These are phyloP conservation scores for Hypomecis atomaria DNA, from an alignment of 2,888 invertebrate genomes.

Conservation along the genomic window DNA sequence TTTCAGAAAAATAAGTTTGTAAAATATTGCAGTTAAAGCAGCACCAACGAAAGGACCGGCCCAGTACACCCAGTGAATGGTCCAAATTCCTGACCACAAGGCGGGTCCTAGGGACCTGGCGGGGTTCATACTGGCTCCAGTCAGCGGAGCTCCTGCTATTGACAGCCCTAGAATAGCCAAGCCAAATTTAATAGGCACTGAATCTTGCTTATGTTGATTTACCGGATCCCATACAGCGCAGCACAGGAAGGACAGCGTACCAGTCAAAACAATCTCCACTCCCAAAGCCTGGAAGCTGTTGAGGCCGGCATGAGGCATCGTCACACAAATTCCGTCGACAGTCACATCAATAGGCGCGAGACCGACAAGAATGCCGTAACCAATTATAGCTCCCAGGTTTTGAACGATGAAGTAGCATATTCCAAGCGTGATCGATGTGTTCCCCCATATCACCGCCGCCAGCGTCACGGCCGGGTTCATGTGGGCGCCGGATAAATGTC, in stretches of 20 bases:
- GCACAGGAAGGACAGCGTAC: slow-evolving; percentile 86
- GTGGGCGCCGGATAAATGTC: slow-evolving; percentile 91
- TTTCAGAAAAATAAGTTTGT: slow-evolving; percentile 60
- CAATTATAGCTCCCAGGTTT: slow-evolving; percentile 87
- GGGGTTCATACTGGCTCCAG: slow-evolving; percentile 90
- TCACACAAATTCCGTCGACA: slow-evolving; percentile 85
- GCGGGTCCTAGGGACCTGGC: slow-evolving; percentile 90
- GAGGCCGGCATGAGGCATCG: slow-evolving; percentile 80
- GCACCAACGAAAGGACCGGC: slow-evolving; percentile 83
- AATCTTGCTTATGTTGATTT: slow-evolving; percentile 86
- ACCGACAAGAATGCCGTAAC: slow-evolving; percentile 86
- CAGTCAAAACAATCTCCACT: slow-evolving; percentile 87
- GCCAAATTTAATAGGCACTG: slow-evolving; percentile 87
- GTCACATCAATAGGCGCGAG: slow-evolving; percentile 74
- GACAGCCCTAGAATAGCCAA: slow-evolving; percentile 87
- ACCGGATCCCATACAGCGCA: slow-evolving; percentile 90
- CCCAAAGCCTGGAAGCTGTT: slow-evolving; percentile 81
- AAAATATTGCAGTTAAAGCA: slow-evolving; percentile 58
- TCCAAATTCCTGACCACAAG: slow-evolving; percentile 87
- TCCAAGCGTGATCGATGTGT: slow-evolving; percentile 82
- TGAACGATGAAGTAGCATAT: slow-evolving; percentile 87
- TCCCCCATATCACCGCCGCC: slow-evolving; percentile 85
- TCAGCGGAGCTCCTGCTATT: slow-evolving; percentile 87
- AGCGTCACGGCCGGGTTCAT: slow-evolving; percentile 91
- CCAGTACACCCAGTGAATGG: slow-evolving; percentile 90